These are phyloP conservation scores for Microplitis deprimator DNA, from an alignment of 2,888 invertebrate genomes.

Conservation along the genomic window DNA sequence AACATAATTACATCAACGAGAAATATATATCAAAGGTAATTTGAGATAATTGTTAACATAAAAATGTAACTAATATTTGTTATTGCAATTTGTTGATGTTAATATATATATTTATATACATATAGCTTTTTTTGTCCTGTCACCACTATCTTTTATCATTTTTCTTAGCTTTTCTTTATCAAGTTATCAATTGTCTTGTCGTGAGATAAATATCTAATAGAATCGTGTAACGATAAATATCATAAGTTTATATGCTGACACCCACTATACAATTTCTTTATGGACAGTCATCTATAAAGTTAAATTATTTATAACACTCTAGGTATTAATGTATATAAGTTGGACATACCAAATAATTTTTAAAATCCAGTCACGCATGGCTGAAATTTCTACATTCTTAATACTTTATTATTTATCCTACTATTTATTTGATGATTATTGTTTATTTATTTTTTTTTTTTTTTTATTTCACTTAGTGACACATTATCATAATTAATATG, in stretches of 20 bases:
- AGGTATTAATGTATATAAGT: slow-evolving; percentile 16
- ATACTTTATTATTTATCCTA: not conserved
- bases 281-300: slow-evolving; percentile 22
- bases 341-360: not conserved
- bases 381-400: not conserved
- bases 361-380: not conserved
- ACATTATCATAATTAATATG: slow-evolving; percentile 22
- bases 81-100: slow-evolving; percentile 18
- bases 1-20: not conserved
- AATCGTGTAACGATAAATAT: slow-evolving; percentile 21
- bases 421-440: not conserved
- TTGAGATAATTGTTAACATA: slow-evolving; percentile 18
- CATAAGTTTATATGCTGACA: slow-evolving; percentile 18
- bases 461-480: slow-evolving; percentile 4
- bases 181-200: slow-evolving; percentile 27
- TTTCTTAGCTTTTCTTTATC: slow-evolving; percentile 6
- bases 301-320: slow-evolving; percentile 37
- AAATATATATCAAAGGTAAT: slow-evolving; percentile 6
- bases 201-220: slow-evolving; percentile 11
- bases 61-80: slow-evolving; percentile 26
- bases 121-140: slow-evolving; percentile 14
- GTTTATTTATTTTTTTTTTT: not conserved
- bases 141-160: slow-evolving; percentile 10
- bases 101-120: not conserved
- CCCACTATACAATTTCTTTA: slow-evolving; percentile 15